Percentiles rank a stretch among this genome's conserved stretches.
phyloP scores from a whole-genome alignment of 2,797 vertebrate species.

The Enteromius paludinosus region DNA sequence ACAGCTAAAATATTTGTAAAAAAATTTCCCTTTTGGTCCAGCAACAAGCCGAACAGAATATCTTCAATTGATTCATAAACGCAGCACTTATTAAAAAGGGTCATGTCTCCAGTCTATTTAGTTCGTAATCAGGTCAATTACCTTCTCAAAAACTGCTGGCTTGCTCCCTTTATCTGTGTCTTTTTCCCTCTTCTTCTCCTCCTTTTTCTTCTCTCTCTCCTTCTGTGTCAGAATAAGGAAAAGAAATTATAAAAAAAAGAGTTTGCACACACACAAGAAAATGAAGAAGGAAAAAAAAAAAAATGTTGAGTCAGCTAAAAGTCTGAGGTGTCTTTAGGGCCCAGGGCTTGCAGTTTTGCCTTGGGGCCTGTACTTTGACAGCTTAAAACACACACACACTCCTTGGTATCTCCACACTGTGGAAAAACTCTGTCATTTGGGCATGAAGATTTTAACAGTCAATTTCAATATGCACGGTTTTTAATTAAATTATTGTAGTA shows the following conservation, averaged over 20 bases:
- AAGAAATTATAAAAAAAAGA: not conserved
- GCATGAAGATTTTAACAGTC: not conserved
- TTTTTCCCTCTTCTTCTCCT: constrained; percentile 90
- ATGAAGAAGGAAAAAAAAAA: not conserved
- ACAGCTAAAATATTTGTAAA: not conserved
- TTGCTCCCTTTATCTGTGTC: constrained; percentile 85
- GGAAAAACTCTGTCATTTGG: not conserved
- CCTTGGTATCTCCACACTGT: not conserved
- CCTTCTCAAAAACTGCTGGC: constrained; percentile 83
- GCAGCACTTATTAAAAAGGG: not conserved
- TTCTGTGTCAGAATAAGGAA: constrained; percentile 75
- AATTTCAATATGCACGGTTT: not conserved
- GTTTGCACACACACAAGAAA: not conserved
- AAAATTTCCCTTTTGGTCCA: not conserved
- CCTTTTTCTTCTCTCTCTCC: constrained; percentile 92
- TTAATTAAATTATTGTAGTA: not conserved
- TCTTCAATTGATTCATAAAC: not conserved
- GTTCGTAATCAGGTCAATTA: constrained; percentile 67
- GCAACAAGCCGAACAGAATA: not conserved
- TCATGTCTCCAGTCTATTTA: not conserved
- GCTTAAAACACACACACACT: not conserved
- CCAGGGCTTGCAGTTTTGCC: not conserved
- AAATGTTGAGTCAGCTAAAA: constrained; percentile 14
- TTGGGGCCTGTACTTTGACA: not conserved
- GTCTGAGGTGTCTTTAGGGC: constrained; percentile 39